phyloP scores from a whole-genome alignment of 2,888 invertebrate species.

The Ennomos fuscantarius region DNA sequence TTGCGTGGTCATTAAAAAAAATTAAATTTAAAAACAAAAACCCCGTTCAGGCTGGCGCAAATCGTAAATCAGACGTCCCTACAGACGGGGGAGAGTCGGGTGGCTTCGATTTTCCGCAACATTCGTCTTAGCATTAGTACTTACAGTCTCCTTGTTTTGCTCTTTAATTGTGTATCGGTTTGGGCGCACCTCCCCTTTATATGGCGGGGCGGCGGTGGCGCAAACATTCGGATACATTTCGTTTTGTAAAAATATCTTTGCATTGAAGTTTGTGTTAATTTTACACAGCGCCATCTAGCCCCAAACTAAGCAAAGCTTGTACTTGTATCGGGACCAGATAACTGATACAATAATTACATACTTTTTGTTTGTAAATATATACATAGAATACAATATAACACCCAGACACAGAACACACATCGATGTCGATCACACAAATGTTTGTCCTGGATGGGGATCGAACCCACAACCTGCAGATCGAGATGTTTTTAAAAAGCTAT shows the following conservation, averaged over 20 bases:
- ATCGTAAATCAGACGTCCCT: slow-evolving; percentile 82
- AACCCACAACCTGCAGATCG: no score
- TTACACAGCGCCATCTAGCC: no score
- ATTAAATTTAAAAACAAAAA: slow-evolving; percentile 55
- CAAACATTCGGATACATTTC: slow-evolving; percentile 36
- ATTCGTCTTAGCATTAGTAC: slow-evolving; percentile 83
- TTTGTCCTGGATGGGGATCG: no score
- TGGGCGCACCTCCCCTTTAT: slow-evolving; percentile 52
- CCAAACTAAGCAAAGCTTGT: no score
- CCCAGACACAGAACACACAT: no score
- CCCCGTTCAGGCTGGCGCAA: slow-evolving; percentile 58
- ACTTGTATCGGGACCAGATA: slow-evolving; percentile 2
- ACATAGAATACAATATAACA: no score
- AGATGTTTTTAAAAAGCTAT: background rate
- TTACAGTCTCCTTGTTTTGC: slow-evolving; percentile 77
- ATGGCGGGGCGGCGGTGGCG: slow-evolving; percentile 13
- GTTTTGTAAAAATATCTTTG: slow-evolving; percentile 18
- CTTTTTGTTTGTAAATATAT: no score
- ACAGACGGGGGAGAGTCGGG: slow-evolving; percentile 55
- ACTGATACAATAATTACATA: no score
- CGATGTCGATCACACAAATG: no score
- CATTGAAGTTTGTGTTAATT: slow-evolving; percentile 9
- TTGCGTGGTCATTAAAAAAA: slow-evolving; percentile 53
- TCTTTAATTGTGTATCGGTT: slow-evolving; percentile 83
- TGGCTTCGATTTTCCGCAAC: slow-evolving; percentile 83